Base-by-base conservation (phyloP, 1,140 invertebrate genomes). In the Fopius arisanus region DNA sequence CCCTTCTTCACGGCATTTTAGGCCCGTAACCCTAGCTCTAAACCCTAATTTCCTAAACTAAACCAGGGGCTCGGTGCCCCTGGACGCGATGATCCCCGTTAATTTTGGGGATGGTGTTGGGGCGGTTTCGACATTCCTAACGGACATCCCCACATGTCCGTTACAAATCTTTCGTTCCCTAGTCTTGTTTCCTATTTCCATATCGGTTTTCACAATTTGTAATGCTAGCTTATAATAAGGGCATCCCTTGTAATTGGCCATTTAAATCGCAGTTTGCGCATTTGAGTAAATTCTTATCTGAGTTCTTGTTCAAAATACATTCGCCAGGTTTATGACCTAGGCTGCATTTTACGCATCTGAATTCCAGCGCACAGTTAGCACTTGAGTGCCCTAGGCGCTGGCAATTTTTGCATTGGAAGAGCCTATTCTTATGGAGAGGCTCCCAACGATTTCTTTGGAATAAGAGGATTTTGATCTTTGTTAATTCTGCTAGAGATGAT, bases 171-270 rank as follows among this genome's bases (percentile, higher is more conserved):
- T n/a, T n/a, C n/a, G n/a, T n/a, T n/a, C n/a, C n/a, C n/a, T n/a
- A n/a, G n/a, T n/a, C n/a, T n/a, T n/a, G n/a, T n/a, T n/a, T n/a
- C n/a, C n/a, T n/a, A n/a, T n/a, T n/a, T n/a, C n/a, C n/a, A n/a
- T n/a, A n/a, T n/a, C n/a, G n/a, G n/a, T n/a, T n/a, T n/a, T n/a
- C n/a, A n/a, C n/a, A n/a, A n/a, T n/a, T n/a, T n/a, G n/a, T n/a
- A n/a, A n/a, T n/a, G n/a, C n/a, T n/a, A n/a, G n/a, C n/a, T 73
- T 70, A 0, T 70, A 33, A 21, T 43, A 75, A 0, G 71, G 74
- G 23, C 78, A 82, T 2, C 78, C 78, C 51, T 69, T 74, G 40
- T 80, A 82, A 1, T 68, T 77, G 0, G 78, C 81, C 14, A 79
- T 79, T 29, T 82, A 78, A 1, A 77, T 77, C 28, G 43, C 78